Conservation (phyloP, 2,113 vertebrate species). For the Scomber colias region DNA sequence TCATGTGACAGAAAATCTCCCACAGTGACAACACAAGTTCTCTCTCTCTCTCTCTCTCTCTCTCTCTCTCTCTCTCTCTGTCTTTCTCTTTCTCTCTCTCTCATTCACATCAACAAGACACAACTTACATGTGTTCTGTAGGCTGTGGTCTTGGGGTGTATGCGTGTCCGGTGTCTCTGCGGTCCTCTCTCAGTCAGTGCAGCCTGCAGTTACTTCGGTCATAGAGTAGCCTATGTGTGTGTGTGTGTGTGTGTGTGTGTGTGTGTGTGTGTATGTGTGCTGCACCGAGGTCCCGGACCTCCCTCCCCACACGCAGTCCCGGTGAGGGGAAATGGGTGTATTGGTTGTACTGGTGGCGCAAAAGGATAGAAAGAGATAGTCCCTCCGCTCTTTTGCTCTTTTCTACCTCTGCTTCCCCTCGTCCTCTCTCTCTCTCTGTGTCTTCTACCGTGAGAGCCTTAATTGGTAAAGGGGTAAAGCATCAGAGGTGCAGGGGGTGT, state of each 20-base stretch:
- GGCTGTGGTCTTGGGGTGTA: conserved; percentile 14
- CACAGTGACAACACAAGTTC: neutral
- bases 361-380: conserved; percentile 75
- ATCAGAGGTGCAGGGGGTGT: conserved; percentile 58
- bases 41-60: no score
- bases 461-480: conserved; percentile 77
- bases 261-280: conserved; percentile 26
- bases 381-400: conserved; percentile 61
- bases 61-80: neutral
- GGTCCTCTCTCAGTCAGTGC: conserved; percentile 57
- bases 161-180: conserved; percentile 31
- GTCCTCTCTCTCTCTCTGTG: conserved; percentile 28
- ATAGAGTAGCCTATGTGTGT: neutral
- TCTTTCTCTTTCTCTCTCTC: neutral
- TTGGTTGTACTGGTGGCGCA: conserved; percentile 43
- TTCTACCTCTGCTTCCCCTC: conserved; percentile 66
- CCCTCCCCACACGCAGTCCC: conserved; percentile 76
- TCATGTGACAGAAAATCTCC: neutral
- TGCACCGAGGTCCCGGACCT: conserved; percentile 64
- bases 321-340: conserved; percentile 69
- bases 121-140: conserved; percentile 56
- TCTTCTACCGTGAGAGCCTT: conserved; percentile 66
- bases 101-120: neutral
- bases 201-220: conserved; percentile 36
- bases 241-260: conserved; percentile 17